phyloP scores from a whole-genome alignment of 2,113 vertebrate species.

The Emberiza fucata region DNA sequence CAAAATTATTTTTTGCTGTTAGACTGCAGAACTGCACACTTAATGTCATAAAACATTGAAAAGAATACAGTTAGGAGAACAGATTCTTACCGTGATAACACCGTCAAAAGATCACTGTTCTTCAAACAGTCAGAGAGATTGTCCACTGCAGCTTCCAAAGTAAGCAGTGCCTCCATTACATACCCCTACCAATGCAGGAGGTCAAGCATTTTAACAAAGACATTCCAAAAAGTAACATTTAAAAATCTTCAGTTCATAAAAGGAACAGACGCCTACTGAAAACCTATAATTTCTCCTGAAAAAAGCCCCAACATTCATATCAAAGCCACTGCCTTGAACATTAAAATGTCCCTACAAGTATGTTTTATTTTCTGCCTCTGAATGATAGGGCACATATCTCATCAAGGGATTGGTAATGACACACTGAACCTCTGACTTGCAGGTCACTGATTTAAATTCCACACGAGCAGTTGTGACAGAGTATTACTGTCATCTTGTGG shows the following conservation, averaged over 20 bases:
- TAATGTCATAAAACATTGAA: not conserved
- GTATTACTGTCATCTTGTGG: constrained; percentile 40
- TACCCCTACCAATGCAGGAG: constrained; percentile 81
- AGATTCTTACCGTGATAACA: constrained; percentile 85
- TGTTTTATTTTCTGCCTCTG: not conserved
- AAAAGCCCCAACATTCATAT: not conserved
- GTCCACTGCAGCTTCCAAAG: constrained; percentile 94
- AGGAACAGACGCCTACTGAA: not conserved
- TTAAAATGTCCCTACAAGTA: not conserved
- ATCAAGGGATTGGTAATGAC: not conserved
- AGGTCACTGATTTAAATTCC: constrained; percentile 11
- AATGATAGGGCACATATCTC: constrained; percentile 3
- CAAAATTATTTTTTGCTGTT: not conserved
- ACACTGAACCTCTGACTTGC: not conserved
- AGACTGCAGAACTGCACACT: not conserved
- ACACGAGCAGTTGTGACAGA: constrained; percentile 5
- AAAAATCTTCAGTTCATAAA: not conserved
- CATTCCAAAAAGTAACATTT: not conserved
- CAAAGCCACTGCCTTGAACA: not conserved
- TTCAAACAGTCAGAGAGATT: constrained; percentile 96
- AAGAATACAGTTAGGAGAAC: not conserved
- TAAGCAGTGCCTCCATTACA: constrained; percentile 95
- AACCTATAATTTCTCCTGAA: not conserved
- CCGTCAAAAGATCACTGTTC: constrained; percentile 92
- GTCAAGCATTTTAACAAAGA: not conserved